These are phyloP conservation scores for Drosophila leontia DNA, from an alignment of 1,140 invertebrate species.

Conservation along the genomic window DNA sequence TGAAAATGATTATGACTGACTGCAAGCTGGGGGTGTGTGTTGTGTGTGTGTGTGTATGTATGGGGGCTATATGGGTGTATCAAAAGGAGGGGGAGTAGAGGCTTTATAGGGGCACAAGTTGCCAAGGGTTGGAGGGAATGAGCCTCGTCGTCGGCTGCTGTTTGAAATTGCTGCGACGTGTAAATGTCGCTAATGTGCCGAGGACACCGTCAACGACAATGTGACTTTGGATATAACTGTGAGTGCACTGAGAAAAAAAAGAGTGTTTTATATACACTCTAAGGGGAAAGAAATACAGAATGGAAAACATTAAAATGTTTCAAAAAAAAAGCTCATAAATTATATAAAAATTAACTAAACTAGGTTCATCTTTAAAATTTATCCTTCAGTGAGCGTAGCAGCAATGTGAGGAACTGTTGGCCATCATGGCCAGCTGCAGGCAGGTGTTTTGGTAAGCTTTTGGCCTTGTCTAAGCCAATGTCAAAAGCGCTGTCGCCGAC, in stretches of 20 bases:
- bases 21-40: constrained; percentile 42
- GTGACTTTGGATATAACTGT: constrained; percentile 24
- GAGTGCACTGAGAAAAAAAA: constrained; percentile 5
- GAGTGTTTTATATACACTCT: too few species aligned
- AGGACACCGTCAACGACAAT: constrained; percentile 39
- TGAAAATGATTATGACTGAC: constrained; percentile 81
- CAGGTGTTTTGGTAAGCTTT: constrained; percentile 70
- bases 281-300: neutral
- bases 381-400: constrained; percentile 2
- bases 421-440: constrained; percentile 59
- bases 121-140: constrained; percentile 4
- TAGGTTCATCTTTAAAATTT: too few species aligned
- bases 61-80: neutral
- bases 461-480: constrained; percentile 75
- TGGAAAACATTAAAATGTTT: neutral
- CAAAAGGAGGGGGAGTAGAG: neutral
- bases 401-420: constrained; percentile 39
- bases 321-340: neutral
- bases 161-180: constrained; percentile 82
- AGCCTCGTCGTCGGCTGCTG: constrained; percentile 73
- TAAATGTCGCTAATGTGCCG: constrained; percentile 80
- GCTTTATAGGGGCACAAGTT: constrained; percentile 17
- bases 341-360: too few species aligned
- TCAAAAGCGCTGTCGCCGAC: constrained; percentile 57
- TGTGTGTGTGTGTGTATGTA: neutral